Base-by-base conservation (phyloP, 1,140 invertebrate genomes). In the Cydia strobilella region DNA sequence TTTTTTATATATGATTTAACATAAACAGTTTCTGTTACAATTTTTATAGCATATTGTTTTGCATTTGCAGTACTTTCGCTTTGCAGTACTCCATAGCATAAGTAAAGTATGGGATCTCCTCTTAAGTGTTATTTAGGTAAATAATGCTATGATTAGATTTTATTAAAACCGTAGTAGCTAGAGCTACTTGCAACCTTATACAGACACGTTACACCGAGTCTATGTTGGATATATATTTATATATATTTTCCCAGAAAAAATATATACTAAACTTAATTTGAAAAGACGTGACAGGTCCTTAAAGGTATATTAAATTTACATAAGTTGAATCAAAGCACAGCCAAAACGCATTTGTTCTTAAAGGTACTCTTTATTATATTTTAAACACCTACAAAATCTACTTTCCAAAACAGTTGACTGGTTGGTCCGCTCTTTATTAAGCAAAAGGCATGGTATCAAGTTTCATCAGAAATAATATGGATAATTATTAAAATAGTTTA, bases 341-440 rank as follows among this genome's bases (percentile, higher is more conserved):
- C 84, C 85, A 84, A 89, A 83, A 84, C 80, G 79, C 81, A 76
- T 80, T 85, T 79, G 66, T 78, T 18, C 82, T 85, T 83, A 84
- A 79, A 78, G 65, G 82, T 85, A 81, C 75, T 73, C 71, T 77
- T 80, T 69, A 51, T 75, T 77, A 76, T 78, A 79, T 66, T 80
- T 79, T 76, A 78, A 71, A 80, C 18, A 63, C 59, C 74, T 81
- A 83, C 80, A 82, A 87, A 83, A 82, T 83, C 79, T 82, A 84
- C 80, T 63, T 81, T 86, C 74, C 78, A 83, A 84, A 90, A 90
- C 86, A 85, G 85, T 91, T 89, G 89, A 90, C 88, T 84, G 87
- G 39, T 92, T 92, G 90, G 90, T 92, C 90, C 90, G 83, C 90
- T 84, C 84, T 69, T 84, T 85, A 86, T 83, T 72, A 91, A 92